These are phyloP conservation scores for Ischnus inquisitorius DNA, from an alignment of 2,888 invertebrate species.

Conservation along the genomic window DNA sequence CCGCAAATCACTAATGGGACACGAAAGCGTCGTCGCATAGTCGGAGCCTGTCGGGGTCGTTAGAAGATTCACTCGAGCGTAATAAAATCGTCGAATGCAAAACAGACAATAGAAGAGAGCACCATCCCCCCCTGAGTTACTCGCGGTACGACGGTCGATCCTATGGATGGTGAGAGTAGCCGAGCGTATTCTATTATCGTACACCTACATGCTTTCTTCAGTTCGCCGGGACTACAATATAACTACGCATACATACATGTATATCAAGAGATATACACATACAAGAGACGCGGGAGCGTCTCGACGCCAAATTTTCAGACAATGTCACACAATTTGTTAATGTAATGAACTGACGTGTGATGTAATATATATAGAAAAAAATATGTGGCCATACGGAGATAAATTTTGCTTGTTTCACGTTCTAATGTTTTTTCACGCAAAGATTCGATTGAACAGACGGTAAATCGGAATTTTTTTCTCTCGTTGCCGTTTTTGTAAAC, in stretches of 20 bases:
- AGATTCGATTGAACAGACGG: slow-evolving; percentile 9
- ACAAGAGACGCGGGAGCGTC: slow-evolving; percentile 66
- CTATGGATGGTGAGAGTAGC: slow-evolving; percentile 62
- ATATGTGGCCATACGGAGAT: not conserved
- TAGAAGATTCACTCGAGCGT: slow-evolving; percentile 81
- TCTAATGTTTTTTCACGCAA: not conserved
- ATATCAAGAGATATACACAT: not conserved
- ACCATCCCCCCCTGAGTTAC: slow-evolving; percentile 30
- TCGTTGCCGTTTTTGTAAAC: slow-evolving; percentile 36
- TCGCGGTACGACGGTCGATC: slow-evolving; percentile 45
- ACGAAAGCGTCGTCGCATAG: slow-evolving; percentile 54
- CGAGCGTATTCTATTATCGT: slow-evolving; percentile 46
- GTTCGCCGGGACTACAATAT: not conserved
- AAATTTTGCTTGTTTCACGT: not conserved
- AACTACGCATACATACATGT: not conserved
- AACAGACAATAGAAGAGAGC: slow-evolving; percentile 78
- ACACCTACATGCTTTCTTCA: slow-evolving; percentile 24
- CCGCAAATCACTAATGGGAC: slow-evolving; percentile 79
- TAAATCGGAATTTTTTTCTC: too few relatives aligned
- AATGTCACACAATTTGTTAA: too few relatives aligned
- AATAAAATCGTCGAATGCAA: slow-evolving; percentile 81
- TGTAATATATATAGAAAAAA: not conserved
- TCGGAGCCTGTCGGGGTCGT: slow-evolving; percentile 77
- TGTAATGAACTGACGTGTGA: too few relatives aligned
- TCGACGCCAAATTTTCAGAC: too few relatives aligned